Evolutionary conservation across 64 coral and sea anemone species (phyloP).

Genomic region (Platygyra sinensis): DNA sequence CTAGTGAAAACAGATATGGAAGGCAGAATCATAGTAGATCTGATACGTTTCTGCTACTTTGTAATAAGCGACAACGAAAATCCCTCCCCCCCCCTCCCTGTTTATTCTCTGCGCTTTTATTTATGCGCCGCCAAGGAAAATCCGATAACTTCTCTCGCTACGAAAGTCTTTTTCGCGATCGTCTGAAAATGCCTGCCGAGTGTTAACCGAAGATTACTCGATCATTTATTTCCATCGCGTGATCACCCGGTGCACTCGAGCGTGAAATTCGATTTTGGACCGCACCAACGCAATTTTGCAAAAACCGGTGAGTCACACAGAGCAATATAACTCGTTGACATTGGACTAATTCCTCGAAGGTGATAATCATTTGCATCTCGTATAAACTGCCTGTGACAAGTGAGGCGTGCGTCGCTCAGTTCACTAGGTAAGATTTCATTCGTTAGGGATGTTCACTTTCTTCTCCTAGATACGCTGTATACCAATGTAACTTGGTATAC

Average conservation of each 20-base stretch:
- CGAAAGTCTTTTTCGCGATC: not conserved
- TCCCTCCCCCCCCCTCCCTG: too few species aligned
- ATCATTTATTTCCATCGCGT: not conserved
- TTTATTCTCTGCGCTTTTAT: too few species aligned
- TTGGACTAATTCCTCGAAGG: not conserved
- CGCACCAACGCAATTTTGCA: not conserved
- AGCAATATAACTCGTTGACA: not conserved
- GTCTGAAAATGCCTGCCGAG: not conserved
- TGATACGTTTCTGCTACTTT: too few species aligned
- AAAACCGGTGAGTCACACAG: not conserved
- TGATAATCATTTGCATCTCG: not conserved
- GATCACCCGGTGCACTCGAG: not conserved
- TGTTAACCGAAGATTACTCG: not conserved
- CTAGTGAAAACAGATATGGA: too few species aligned
- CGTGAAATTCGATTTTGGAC: not conserved
- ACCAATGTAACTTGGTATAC: not conserved
- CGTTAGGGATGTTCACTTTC: not conserved
- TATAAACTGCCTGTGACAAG: not conserved
- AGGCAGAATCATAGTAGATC: too few species aligned
- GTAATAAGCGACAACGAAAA: too few species aligned
- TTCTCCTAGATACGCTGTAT: not conserved
- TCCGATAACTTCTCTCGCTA: too few species aligned
- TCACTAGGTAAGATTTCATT: not conserved
- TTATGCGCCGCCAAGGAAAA: not conserved
- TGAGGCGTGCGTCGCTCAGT: not conserved